phyloP scores from a whole-genome alignment of 2,888 invertebrate genomes.

The Mechanitis mazaeus region DNA sequence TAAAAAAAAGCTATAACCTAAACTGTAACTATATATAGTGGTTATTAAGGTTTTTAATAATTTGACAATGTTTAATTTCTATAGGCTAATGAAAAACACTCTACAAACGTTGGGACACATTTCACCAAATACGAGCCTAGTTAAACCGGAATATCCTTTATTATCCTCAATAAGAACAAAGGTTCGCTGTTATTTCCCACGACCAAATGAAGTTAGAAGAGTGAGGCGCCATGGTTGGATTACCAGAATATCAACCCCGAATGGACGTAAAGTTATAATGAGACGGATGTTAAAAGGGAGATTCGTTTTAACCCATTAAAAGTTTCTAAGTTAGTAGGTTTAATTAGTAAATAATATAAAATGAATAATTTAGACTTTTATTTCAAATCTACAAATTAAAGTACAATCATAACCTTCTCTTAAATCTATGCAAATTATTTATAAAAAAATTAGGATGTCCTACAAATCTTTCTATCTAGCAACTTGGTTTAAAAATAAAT shows the following conservation, averaged over 20 bases:
- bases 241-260: constrained; percentile 80
- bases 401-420: constrained; percentile 20
- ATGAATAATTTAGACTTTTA: constrained; percentile 20
- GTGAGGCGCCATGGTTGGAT: constrained; percentile 84
- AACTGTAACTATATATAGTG: background rate
- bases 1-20: constrained; percentile 28
- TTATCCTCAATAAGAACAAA: constrained; percentile 60
- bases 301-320: constrained; percentile 81
- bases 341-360: constrained; percentile 16
- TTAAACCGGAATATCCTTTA: constrained; percentile 49
- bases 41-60: background rate
- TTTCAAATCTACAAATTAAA: constrained; percentile 16
- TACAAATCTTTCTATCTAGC: constrained; percentile 1
- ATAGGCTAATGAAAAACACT: constrained; percentile 51
- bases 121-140: constrained; percentile 41
- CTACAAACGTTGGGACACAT: constrained; percentile 41
- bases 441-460: constrained; percentile 7
- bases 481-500: constrained; percentile 2
- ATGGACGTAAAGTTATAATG: constrained; percentile 84
- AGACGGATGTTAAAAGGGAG: constrained; percentile 85
- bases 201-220: constrained; percentile 83
- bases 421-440: constrained; percentile 14
- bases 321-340: constrained; percentile 3
- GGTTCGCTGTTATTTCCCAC: constrained; percentile 83
- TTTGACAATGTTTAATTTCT: constrained; percentile 25